Percentiles rank a stretch among this genome's conserved stretches.
These are phyloP conservation scores for Numenius phaeopus DNA, from an alignment of 2,797 vertebrate genomes.

Conservation along the genomic window DNA sequence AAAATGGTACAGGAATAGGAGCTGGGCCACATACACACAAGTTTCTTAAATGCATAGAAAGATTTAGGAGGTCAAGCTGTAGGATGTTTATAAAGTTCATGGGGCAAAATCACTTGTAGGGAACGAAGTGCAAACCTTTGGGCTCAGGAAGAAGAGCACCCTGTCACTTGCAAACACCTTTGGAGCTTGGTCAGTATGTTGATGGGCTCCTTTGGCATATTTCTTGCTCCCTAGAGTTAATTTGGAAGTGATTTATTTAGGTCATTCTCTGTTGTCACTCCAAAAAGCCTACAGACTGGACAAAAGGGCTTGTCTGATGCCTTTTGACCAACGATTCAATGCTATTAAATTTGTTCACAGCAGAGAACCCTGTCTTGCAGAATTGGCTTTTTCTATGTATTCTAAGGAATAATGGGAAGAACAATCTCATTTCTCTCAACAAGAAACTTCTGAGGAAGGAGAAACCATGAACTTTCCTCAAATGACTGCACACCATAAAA, in stretches of 20 bases:
- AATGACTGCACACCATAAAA: neutral
- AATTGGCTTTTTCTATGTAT: neutral
- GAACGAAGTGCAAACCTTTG: neutral
- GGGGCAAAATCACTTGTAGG: neutral
- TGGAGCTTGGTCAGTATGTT: neutral
- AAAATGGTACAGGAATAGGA: neutral
- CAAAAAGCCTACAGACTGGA: neutral
- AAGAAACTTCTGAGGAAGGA: neutral
- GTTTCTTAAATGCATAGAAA: neutral
- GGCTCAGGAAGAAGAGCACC: neutral
- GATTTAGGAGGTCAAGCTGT: neutral
- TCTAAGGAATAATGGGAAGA: neutral
- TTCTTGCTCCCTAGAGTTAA: neutral
- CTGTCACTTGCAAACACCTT: neutral
- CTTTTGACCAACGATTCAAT: neutral
- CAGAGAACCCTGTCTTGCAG: neutral
- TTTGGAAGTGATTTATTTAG: neutral
- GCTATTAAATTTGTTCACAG: neutral
- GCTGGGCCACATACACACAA: neutral
- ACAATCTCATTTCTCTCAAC: neutral
- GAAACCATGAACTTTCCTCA: neutral
- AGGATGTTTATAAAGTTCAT: neutral
- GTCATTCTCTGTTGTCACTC: neutral
- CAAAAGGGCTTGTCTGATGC: neutral
- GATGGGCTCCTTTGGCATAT: neutral